phyloP scores from a whole-genome alignment of 2,113 vertebrate species.

The Romanogobio albipinnatus region DNA sequence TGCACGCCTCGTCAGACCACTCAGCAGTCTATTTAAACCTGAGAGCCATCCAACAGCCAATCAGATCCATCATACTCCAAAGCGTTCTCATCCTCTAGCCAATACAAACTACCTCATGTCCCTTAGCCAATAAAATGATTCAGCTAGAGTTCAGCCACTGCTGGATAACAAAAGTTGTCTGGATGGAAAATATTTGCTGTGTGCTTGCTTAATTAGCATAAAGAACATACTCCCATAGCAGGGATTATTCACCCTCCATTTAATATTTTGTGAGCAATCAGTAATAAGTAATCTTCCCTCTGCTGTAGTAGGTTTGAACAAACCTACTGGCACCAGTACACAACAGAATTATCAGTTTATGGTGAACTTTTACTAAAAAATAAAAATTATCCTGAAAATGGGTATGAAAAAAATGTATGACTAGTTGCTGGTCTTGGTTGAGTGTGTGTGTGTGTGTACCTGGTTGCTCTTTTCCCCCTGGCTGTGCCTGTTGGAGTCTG shows the following conservation, averaged over 20 bases:
- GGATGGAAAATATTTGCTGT: neutral
- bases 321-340: neutral
- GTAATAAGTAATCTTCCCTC: neutral
- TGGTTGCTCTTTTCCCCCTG: constrained; percentile 99
- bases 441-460: constrained; percentile 66
- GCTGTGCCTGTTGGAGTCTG: constrained; percentile 97
- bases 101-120: constrained; percentile 59
- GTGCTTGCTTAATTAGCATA: neutral
- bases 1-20: neutral
- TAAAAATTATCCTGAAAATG: neutral
- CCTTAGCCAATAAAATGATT: constrained; percentile 62
- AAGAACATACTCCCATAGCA: neutral
- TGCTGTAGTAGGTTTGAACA: neutral
- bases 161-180: neutral
- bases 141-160: neutral
- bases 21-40: constrained; percentile 31
- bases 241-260: neutral
- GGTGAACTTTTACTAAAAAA: neutral
- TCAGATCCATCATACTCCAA: constrained; percentile 55
- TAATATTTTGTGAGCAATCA: neutral
- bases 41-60: constrained; percentile 54
- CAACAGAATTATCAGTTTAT: neutral
- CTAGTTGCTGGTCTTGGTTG: neutral
- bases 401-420: neutral
- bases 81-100: constrained; percentile 54